Percentiles rank a stretch among this genome's conserved stretches.
Evolutionary conservation across 2,113 vertebrate species (phyloP).

Genomic region (Thinocorus orbignyianus): DNA sequence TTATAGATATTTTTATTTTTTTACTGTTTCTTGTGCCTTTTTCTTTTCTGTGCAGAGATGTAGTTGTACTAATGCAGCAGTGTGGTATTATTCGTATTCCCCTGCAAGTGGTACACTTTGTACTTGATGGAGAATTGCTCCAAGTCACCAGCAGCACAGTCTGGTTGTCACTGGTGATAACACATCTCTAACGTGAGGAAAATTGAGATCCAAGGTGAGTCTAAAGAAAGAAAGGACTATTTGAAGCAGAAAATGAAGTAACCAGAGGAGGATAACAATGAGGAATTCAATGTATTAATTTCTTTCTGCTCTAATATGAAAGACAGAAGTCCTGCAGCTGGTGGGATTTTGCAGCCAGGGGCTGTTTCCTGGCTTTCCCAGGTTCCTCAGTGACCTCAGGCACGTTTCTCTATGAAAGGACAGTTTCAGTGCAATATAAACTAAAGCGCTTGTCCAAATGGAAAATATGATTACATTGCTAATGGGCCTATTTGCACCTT

Average conservation of each 20-base stretch:
- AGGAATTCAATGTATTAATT: neutral
- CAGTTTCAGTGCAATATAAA: conserved; percentile 39
- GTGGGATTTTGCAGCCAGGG: neutral
- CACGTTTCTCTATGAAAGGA: neutral
- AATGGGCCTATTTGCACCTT: neutral
- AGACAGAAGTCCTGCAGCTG: neutral
- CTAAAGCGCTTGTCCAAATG: neutral
- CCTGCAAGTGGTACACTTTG: conserved; percentile 1
- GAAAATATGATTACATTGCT: neutral
- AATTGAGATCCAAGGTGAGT: neutral
- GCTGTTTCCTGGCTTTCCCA: neutral
- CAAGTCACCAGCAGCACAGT: neutral
- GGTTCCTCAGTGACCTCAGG: conserved; percentile 1
- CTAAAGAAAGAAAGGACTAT: neutral
- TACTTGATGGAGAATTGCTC: neutral
- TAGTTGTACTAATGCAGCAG: conserved; percentile 4
- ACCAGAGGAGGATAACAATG: neutral
- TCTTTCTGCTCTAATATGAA: neutral
- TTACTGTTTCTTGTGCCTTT: neutral
- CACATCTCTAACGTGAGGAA: neutral
- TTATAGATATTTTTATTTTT: neutral
- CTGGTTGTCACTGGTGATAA: neutral
- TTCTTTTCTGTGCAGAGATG: neutral
- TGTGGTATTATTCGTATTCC: neutral
- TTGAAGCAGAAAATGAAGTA: conserved; percentile 9